These are phyloP conservation scores for Rhysida immarginata DNA, from an alignment of 1,140 invertebrate species.

Conservation along the genomic window DNA sequence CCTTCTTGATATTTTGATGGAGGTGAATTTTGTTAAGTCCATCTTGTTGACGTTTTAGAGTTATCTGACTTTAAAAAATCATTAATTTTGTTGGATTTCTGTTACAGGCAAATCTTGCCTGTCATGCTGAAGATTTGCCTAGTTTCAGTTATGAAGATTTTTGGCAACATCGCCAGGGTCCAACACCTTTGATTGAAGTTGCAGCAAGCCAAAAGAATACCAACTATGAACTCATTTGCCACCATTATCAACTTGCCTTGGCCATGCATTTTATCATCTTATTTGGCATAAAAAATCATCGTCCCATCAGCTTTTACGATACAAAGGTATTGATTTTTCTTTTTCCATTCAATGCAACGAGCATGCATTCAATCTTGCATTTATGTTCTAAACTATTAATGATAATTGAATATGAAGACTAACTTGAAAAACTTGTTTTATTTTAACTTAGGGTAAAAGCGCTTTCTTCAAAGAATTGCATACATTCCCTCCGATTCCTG, in stretches of 20 bases:
- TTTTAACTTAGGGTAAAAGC: constrained; percentile 25
- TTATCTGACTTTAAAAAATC: no score
- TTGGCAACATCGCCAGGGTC: constrained; percentile 29
- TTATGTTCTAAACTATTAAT: not conserved
- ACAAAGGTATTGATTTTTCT: constrained; percentile 33
- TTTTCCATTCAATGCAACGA: no score
- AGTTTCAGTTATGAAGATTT: constrained; percentile 28
- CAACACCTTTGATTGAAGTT: constrained; percentile 49
- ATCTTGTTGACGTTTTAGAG: no score
- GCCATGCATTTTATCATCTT: constrained; percentile 59
- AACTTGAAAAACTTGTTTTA: not conserved
- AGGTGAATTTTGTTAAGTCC: constrained; percentile 40
- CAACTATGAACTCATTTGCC: constrained; percentile 54
- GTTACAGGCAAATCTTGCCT: constrained; percentile 26
- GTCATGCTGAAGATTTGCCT: constrained; percentile 22
- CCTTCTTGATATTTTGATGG: constrained; percentile 60
- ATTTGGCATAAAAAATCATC: constrained; percentile 49
- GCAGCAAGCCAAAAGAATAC: constrained; percentile 55
- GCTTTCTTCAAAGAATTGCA: constrained; percentile 29
- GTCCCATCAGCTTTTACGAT: constrained; percentile 33
- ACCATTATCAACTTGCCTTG: constrained; percentile 59
- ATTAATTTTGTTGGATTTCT: constrained; percentile 17
- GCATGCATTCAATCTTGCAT: no score
- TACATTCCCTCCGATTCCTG: constrained; percentile 24
- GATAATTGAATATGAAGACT: not conserved